These are phyloP conservation scores for Heliothis virescens DNA, from an alignment of 1,140 invertebrate species.

Conservation along the genomic window DNA sequence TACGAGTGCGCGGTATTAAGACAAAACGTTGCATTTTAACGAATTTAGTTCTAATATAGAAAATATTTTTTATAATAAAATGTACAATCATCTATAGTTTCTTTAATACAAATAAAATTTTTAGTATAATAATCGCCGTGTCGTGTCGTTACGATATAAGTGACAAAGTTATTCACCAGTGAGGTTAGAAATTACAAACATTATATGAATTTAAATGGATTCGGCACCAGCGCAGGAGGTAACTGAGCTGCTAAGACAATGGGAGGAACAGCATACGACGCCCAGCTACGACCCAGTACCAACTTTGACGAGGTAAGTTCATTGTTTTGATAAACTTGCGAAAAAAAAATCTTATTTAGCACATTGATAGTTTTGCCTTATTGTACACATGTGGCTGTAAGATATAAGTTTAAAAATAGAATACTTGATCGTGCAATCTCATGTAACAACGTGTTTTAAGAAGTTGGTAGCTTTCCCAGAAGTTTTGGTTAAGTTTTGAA, in stretches of 20 bases:
- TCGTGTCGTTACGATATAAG: constrained; percentile 13
- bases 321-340: constrained; percentile 48
- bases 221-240: constrained; percentile 87
- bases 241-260: constrained; percentile 89
- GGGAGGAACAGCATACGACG: constrained; percentile 90
- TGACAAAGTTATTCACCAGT: constrained; percentile 54
- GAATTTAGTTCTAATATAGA: constrained; percentile 56
- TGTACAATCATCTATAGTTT: constrained; percentile 52
- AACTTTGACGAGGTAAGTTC: constrained; percentile 86
- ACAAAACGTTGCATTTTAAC: constrained; percentile 53
- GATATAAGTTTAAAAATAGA: constrained; percentile 30
- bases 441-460: neutral
- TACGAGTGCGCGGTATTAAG: constrained; percentile 56
- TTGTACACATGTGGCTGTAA: constrained; percentile 10
- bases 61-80: constrained; percentile 52
- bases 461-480: neutral
- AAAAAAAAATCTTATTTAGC: constrained; percentile 55
- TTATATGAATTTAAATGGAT: constrained; percentile 69
- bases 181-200: constrained; percentile 69
- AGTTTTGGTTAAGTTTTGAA: constrained; percentile 13
- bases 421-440: neutral
- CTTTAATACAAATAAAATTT: constrained; percentile 18
- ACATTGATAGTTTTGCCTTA: constrained; percentile 52
- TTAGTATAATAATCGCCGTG: constrained; percentile 9
- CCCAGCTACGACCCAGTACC: constrained; percentile 90